phyloP scores from a whole-genome alignment of 2,113 vertebrate genomes.

The Pedetes capensis region DNA sequence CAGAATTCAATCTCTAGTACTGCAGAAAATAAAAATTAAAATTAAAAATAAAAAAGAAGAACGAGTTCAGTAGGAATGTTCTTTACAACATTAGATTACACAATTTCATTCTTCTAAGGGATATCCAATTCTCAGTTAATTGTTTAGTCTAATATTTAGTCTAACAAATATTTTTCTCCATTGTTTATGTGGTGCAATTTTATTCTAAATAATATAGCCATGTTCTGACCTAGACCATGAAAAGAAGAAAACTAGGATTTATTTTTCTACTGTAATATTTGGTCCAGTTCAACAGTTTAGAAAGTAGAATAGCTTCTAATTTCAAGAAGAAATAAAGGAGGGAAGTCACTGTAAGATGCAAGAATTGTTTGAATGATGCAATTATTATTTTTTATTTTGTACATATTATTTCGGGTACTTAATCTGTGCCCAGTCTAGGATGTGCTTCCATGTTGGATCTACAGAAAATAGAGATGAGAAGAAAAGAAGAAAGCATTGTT shows the following conservation, averaged over 20 bases:
- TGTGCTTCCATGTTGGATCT: neutral
- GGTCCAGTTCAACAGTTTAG: neutral
- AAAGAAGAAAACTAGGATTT: neutral
- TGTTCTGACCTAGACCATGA: neutral
- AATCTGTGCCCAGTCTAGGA: neutral
- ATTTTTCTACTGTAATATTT: neutral
- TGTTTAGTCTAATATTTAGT: neutral
- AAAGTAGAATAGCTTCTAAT: neutral
- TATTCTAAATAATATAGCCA: neutral
- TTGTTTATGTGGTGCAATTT: neutral
- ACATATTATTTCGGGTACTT: neutral
- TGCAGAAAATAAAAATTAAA: no score
- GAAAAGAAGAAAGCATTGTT: neutral
- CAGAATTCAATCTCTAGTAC: no score
- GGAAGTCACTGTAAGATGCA: neutral
- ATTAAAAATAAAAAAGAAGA: no score
- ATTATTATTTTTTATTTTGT: neutral
- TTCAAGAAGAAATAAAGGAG: neutral
- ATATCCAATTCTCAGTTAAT: neutral
- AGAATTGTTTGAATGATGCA: neutral
- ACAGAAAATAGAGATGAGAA: neutral
- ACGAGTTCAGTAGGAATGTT: neutral
- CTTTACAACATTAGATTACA: neutral
- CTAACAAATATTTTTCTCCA: neutral
- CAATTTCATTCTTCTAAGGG: neutral